A percentile compares a stretch with the other conserved stretches of the same genome.
Conservation (phyloP, 2,113 vertebrate species). For the Geococcyx californianus region DNA sequence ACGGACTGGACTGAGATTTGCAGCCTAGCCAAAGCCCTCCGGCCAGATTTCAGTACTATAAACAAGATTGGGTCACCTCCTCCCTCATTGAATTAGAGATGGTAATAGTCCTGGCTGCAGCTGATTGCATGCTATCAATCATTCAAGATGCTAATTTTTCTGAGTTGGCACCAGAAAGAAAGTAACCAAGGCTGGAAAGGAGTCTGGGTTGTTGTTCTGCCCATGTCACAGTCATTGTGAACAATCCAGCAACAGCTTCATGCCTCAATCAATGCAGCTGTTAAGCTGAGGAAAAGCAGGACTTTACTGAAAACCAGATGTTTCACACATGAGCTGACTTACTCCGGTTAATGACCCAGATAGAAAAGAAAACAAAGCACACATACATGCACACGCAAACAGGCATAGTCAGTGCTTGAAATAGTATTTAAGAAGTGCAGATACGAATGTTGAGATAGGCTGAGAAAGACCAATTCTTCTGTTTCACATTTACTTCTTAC, state of each 20-base stretch:
- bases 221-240: not conserved
- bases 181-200: not conserved
- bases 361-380: slow-evolving; percentile 25
- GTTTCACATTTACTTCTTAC: not conserved
- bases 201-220: not conserved
- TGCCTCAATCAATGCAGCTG: slow-evolving; percentile 36
- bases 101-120: not conserved
- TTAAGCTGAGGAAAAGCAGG: slow-evolving; percentile 55
- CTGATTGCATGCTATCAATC: slow-evolving; percentile 44
- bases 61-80: slow-evolving; percentile 16
- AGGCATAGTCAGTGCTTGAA: not conserved
- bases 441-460: not conserved
- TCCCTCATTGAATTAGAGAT: not conserved
- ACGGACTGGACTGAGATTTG: not conserved
- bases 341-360: slow-evolving; percentile 25
- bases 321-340: slow-evolving; percentile 53
- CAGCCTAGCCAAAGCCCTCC: slow-evolving; percentile 16
- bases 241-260: not conserved
- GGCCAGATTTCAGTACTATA: slow-evolving; percentile 14
- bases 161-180: not conserved
- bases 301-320: slow-evolving; percentile 44
- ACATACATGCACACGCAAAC: not conserved
- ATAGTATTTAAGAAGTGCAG: not conserved
- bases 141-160: slow-evolving; percentile 18
- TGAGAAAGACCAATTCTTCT: not conserved